These are phyloP conservation scores for Tragulus kanchil DNA, from an alignment of 2,113 vertebrate species.

Conservation along the genomic window DNA sequence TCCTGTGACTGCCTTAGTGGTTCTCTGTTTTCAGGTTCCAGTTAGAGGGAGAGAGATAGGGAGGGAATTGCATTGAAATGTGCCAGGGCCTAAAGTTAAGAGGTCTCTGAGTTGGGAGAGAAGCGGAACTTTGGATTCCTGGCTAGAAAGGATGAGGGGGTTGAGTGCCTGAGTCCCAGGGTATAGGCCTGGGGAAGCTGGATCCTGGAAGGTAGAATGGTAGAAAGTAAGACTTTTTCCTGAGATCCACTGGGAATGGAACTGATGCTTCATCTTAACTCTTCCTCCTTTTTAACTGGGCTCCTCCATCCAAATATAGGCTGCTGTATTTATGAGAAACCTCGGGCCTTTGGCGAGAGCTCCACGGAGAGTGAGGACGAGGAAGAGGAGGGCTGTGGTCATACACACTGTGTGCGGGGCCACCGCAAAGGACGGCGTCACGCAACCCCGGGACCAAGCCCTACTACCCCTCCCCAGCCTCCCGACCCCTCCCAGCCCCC, in stretches of 20 bases:
- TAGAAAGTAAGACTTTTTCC: not conserved
- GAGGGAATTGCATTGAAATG: not conserved
- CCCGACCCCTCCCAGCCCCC: constrained; percentile 88
- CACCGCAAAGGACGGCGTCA: constrained; percentile 87
- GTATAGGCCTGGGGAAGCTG: not conserved
- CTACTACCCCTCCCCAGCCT: constrained; percentile 82
- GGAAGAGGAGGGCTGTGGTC: constrained; percentile 92
- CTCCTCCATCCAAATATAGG: constrained; percentile 85
- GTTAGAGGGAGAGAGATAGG: not conserved
- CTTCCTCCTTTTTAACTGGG: constrained; percentile 35
- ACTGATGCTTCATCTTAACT: not conserved
- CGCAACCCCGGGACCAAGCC: constrained; percentile 59
- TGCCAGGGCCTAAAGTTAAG: not conserved
- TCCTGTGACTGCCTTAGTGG: not conserved
- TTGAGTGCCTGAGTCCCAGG: not conserved
- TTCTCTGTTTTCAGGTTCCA: not conserved
- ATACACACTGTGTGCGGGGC: constrained; percentile 94
- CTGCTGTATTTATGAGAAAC: constrained; percentile 97
- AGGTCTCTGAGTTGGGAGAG: not conserved
- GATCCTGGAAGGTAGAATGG: not conserved
- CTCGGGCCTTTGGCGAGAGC: constrained; percentile 94
- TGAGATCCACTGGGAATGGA: not conserved
- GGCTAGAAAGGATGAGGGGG: not conserved
- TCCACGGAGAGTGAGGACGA: constrained; percentile 96
- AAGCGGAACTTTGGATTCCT: not conserved